phyloP scores from a whole-genome alignment of 2,797 vertebrate genomes.

The Etheostoma perlongum region DNA sequence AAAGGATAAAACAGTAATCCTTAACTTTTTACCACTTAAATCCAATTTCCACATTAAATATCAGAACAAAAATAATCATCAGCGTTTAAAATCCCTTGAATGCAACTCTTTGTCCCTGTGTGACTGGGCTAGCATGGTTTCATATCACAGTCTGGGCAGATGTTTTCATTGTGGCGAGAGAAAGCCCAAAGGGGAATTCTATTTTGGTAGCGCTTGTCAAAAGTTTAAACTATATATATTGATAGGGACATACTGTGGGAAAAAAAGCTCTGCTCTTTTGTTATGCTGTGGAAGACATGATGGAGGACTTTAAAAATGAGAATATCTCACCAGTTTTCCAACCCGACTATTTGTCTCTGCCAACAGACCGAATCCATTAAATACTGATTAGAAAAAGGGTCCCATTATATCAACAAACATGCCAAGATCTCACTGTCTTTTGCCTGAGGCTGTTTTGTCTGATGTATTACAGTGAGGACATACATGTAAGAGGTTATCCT shows the following conservation, averaged over 20 bases:
- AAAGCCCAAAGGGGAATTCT: slow-evolving; percentile 23
- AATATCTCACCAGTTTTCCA: slow-evolving; percentile 54
- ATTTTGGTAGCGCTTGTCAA: slow-evolving; percentile 54
- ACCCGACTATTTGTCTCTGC: slow-evolving; percentile 57
- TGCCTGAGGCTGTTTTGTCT: slow-evolving; percentile 50
- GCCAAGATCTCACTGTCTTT: slow-evolving; percentile 56
- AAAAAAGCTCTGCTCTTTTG: slow-evolving; percentile 49
- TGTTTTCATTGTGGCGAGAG: slow-evolving; percentile 32
- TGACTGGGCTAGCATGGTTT: slow-evolving; percentile 20
- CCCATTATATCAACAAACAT: slow-evolving; percentile 73
- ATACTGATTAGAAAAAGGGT: slow-evolving; percentile 63
- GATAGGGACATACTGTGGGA: slow-evolving; percentile 25
- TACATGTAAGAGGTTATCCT: slow-evolving; percentile 49
- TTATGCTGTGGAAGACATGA: slow-evolving; percentile 44
- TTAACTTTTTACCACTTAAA: too few species aligned
- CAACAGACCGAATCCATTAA: slow-evolving; percentile 73
- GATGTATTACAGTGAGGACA: slow-evolving; percentile 61
- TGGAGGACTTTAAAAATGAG: slow-evolving; percentile 55
- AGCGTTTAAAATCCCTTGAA: background rate
- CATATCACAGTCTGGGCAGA: background rate
- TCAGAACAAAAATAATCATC: slow-evolving; percentile 9
- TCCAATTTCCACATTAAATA: background rate
- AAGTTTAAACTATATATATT: slow-evolving; percentile 38
- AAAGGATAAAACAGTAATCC: too few species aligned
- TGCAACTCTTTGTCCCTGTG: background rate